These are phyloP conservation scores for Aphaenogaster rudis DNA, from an alignment of 1,140 invertebrate species.

Conservation along the genomic window DNA sequence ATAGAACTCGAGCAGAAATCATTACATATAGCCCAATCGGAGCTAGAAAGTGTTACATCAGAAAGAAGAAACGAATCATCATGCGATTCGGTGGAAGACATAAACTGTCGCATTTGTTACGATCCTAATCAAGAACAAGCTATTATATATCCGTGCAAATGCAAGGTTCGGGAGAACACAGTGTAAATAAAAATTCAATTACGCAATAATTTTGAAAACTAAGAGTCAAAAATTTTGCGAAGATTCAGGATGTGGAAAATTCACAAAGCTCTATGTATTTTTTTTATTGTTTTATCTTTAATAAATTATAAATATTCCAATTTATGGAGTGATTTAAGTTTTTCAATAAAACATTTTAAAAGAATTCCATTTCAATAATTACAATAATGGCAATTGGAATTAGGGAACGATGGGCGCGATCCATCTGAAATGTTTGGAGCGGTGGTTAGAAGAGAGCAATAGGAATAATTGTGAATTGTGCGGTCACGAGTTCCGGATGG, in stretches of 20 bases:
- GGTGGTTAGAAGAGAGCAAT: conserved; percentile 87
- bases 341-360: background rate
- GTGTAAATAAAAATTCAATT: conserved; percentile 35
- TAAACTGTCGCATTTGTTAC: conserved; percentile 82
- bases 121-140: conserved; percentile 72
- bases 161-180: conserved; percentile 75
- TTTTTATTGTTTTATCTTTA: conserved; percentile 25
- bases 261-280: background rate
- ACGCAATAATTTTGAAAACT: background rate
- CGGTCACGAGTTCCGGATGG: conserved; percentile 78
- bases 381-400: conserved; percentile 31
- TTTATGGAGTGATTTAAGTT: conserved; percentile 11
- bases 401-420: conserved; percentile 88
- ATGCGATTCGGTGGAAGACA: conserved; percentile 69
- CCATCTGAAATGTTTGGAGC: conserved; percentile 87
- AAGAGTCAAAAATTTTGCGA: background rate
- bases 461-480: conserved; percentile 84
- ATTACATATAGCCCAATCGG: conserved; percentile 26
- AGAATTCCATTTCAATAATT: background rate
- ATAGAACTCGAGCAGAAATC: conserved; percentile 46
- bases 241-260: background rate
- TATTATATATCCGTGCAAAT: conserved; percentile 80
- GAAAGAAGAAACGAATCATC: conserved; percentile 58
- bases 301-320: conserved; percentile 29
- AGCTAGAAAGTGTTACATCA: conserved; percentile 21